Evolutionary conservation across 35 echinoderm and acorn worm species (phyloP).

Genomic region (Diadema setosum): DNA sequence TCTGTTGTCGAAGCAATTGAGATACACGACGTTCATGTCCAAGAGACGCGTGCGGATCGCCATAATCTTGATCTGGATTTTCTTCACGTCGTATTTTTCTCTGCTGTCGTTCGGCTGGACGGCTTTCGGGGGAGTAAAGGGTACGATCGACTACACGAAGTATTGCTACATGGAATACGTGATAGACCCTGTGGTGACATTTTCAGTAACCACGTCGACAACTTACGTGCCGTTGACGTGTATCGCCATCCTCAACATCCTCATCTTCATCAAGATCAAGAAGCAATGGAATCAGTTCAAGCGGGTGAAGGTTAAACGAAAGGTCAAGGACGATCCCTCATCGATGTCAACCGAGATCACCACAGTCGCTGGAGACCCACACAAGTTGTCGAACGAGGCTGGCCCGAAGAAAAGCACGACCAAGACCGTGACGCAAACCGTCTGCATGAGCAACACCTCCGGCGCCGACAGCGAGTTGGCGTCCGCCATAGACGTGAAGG

Average conservation of each 20-base stretch:
- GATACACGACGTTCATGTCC: background rate
- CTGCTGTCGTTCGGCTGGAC: background rate
- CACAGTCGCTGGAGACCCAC: no score
- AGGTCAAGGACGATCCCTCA: no score
- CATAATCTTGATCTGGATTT: background rate
- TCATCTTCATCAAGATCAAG: background rate
- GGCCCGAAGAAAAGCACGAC: no score
- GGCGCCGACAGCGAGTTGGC: background rate
- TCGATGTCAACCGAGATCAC: no score
- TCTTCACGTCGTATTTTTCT: background rate
- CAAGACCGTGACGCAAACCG: background rate
- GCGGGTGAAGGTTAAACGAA: background rate
- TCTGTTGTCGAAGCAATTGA: constrained; percentile 21
- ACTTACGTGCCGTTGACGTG: background rate
- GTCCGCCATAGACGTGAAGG: background rate
- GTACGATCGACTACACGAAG: background rate
- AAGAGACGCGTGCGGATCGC: background rate
- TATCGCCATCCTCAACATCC: background rate
- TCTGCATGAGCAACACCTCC: background rate
- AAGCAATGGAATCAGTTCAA: background rate
- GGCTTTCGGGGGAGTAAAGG: background rate
- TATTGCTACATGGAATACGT: background rate
- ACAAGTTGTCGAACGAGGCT: no score
- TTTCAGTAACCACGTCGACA: background rate
- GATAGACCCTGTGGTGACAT: background rate